Base-by-base conservation (phyloP, 2,888 invertebrate genomes). In the Sabatieria punctata region DNA sequence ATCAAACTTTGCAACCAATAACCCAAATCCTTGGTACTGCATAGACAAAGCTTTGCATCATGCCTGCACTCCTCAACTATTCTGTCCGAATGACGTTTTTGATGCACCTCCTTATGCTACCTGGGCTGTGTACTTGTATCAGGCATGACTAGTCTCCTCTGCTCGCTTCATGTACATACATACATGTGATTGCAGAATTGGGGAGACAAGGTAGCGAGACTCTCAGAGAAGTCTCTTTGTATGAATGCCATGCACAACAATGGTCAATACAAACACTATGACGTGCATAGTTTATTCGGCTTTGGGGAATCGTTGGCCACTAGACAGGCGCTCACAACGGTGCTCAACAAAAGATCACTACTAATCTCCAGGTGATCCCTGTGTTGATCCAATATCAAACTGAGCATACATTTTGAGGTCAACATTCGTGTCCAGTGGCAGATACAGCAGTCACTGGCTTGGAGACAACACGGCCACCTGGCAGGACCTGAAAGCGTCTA, bases 241-340 rank as follows among this genome's bases (percentile, higher is more conserved):
- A 56, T 56, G 30, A 30, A 8, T 30, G 30, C 30, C 8, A 11
- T 30, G 30, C 30, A 30, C 8, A 15, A 30, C 30, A n/a, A n/a
- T n/a, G 30, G 51, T 1, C 43, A 51, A 33, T 61, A 60, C 51
- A 52, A 37, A 24, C 85, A 85, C 65, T 82, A 78, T 60, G 73
- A 85, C 64, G 68, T 81, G 37, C 85, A 86, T 65, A 84, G 80
- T 69, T 62, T 82, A 51, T 82, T 80, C 61, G 80, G 80, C 1
- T 74, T 77, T 54, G 75, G 77, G 21, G 83, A 88, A 64, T 77
- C 82, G 0, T 72, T 78, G 43, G 75, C 76, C 24, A 84, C 85
- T 0, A 75, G 78, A 60, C 73, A 52, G 26, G 65, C 61, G 40
- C 43, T 61, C 22, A 52, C 56, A 42, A 49, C 48, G 22, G 58